Base-by-base conservation (phyloP, 2,888 invertebrate genomes). In the Apeira syringaria region DNA sequence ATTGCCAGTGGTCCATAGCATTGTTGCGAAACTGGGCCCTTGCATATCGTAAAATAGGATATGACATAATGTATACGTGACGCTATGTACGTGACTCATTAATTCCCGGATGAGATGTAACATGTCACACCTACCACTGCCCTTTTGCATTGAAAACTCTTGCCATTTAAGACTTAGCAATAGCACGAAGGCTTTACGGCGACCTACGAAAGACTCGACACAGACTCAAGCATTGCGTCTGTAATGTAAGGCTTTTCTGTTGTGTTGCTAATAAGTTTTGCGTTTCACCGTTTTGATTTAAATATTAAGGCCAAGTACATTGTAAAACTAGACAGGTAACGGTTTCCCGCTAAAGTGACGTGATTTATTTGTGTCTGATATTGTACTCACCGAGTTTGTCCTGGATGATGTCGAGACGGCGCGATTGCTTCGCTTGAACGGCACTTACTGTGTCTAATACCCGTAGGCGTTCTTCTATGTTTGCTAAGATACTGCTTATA, bases 361-460 rank as follows among this genome's bases (percentile, higher is more conserved):
- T 47, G 50, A 52, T 52, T 44, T 53, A 53, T 53, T 53, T 58
- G 52, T 50, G 26, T 47, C 46, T 30, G 47, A 42, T 53, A 22
- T 24, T 35, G 29, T 48, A 53, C 59, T 67, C 59, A 90, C 90
- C 90, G 34, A 90, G 73, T 74, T 87, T 89, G 53, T 88, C 83
- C 57, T 90, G 86, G 54, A 90, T 82, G 52, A 74, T 71, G 72
- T 90, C 87, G n/a, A 90, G 70, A 10, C 85, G 79, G 8, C 85
- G 72, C 22, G 82, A 78, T 59, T 88, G 87, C 60, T 86, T 84
- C 12, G 62, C 73, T 63, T 89, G 89, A 18, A 73, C 75, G 1
- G 77, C 72, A 58, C 79, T 81, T 50, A 89, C 78, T 9, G 77
- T 77, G 59, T 90, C 89, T 59, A 90, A 60, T 35, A 79, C 68